A percentile compares a stretch with the other conserved stretches of the same genome.
phyloP scores from a whole-genome alignment of 2,888 invertebrate species.

The Melanotus villosus region DNA sequence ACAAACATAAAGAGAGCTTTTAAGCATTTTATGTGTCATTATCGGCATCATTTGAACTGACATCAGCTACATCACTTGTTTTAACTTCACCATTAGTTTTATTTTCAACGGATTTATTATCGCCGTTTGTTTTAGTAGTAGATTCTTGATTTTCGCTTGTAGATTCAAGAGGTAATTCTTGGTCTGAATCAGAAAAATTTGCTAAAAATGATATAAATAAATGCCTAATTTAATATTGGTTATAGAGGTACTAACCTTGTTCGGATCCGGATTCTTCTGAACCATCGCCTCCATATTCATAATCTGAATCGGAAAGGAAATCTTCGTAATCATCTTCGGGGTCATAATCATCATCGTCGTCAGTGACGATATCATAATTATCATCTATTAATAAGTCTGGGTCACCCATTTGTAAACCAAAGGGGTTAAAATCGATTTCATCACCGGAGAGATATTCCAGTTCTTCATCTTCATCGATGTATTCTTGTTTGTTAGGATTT shows the following conservation, averaged over 20 bases:
- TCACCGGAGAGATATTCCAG: conserved; percentile 34
- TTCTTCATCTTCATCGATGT: conserved; percentile 45
- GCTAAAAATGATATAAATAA: conserved; percentile 2
- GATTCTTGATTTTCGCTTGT: conserved; percentile 6
- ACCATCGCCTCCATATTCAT: conserved; percentile 41
- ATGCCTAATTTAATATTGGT: not conserved
- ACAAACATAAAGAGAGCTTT: not conserved
- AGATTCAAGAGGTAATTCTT: not conserved
- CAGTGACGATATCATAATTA: conserved; percentile 28
- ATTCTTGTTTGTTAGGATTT: conserved; percentile 40
- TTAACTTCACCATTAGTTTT: conserved; percentile 30
- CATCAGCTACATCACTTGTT: conserved; percentile 13
- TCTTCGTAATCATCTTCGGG: conserved; percentile 34
- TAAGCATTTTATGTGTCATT: conserved; percentile 7
- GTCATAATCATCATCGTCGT: conserved; percentile 40
- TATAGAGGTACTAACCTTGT: conserved; percentile 12
- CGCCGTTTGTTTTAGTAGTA: not conserved
- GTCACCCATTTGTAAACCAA: conserved; percentile 19
- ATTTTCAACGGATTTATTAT: conserved; percentile 24
- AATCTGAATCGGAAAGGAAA: conserved; percentile 38
- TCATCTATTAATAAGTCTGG: conserved; percentile 32
- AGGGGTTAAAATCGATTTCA: conserved; percentile 33
- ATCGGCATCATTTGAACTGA: conserved; percentile 20
- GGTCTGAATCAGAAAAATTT: conserved; percentile 27
- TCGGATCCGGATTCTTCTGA: conserved; percentile 50